Base-by-base conservation (phyloP, 2,113 vertebrate genomes). In the Copsychus sechellarum region DNA sequence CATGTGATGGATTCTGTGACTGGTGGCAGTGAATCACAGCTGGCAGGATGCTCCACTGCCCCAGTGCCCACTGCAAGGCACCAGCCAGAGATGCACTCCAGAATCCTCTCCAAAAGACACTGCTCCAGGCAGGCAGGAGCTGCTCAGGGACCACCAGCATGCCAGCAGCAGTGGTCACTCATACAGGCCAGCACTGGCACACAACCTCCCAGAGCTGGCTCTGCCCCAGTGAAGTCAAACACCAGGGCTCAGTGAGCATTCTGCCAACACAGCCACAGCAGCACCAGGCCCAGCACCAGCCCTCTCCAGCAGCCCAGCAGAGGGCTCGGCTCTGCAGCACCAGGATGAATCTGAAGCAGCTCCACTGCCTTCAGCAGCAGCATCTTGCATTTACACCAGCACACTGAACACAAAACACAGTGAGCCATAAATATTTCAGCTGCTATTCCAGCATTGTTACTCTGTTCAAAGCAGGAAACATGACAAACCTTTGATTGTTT, bases 401-500 rank as follows among this genome's bases (percentile, higher is more conserved):
- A 92, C 47, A 69, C 8, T 5, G 36, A 93, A 67, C 42, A 14
- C 81, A 70, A 89, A 91, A 85, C 83, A 95, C 87, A 95, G 83
- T 29, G 36, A 88, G 71, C 93, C 90, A 97, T 97, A 96, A 97
- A 97, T 97, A 97, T 97, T 97, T 96, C 86, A 97, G 88, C 78
- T 90, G 86, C 69, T 92, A 90, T 88, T 95, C 54, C 93, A 86
- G 94, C 96, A 97, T 96, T 97, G 95, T 95, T 96, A 96, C 77
- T 73, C 92, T 28, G 79, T 93, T 97, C 95, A 95, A 97, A 96
- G 95, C 82, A 74, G 84, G 92, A 96, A 97, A 97, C 95, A 97
- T 96, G 97, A 97, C 97, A 97, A 97, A 96, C 93, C 95, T 97
- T 97, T 97, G 96, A 97, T 97, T 96, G 94, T 92, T 95, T 97